phyloP scores from a whole-genome alignment of 2,113 vertebrate species.

The Anser cygnoides region DNA sequence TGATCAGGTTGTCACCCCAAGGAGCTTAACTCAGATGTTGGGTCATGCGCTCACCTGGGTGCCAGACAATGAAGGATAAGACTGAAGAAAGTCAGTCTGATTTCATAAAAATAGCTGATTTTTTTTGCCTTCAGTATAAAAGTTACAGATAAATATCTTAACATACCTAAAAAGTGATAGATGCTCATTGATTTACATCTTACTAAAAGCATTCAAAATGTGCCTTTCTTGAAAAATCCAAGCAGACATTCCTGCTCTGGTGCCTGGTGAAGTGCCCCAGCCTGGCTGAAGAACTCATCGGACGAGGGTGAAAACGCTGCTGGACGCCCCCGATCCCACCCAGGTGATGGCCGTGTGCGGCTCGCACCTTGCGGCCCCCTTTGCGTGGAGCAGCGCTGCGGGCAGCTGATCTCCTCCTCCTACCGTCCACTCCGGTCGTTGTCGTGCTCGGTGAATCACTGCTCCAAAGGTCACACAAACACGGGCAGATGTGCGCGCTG shows the following conservation, averaged over 20 bases:
- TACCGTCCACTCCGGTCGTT: fast-evolving
- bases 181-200: neutral
- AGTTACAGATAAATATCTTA: too few species aligned
- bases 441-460: neutral
- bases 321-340: too few species aligned
- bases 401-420: neutral
- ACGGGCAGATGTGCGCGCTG: neutral
- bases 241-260: neutral
- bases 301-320: too few species aligned
- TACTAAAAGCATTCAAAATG: neutral
- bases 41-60: neutral
- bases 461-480: neutral
- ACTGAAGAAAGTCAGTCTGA: neutral
- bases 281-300: neutral
- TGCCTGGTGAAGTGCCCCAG: neutral
- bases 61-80: neutral
- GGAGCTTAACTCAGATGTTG: neutral
- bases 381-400: neutral
- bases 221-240: neutral
- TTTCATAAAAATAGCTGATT: too few species aligned
- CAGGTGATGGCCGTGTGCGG: too few species aligned
- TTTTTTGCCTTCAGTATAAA: neutral
- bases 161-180: too few species aligned
- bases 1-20: neutral
- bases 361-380: neutral